Evolutionary conservation across 2,113 vertebrate genomes (phyloP).

Genomic region (Vidua macroura): DNA sequence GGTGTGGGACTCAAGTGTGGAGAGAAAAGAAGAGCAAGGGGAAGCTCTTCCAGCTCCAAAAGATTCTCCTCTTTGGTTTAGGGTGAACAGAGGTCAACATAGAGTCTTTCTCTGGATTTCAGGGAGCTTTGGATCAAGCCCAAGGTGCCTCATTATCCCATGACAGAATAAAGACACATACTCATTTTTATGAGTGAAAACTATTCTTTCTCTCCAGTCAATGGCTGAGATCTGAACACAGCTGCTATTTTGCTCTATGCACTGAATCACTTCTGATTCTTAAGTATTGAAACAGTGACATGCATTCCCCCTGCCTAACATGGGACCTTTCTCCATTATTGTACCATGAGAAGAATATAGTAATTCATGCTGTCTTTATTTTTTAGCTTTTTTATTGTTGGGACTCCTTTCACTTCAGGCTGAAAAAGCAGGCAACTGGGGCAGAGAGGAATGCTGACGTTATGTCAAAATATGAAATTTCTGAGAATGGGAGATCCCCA

Average conservation of each 20-base stretch:
- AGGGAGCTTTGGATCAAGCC: constrained; percentile 57
- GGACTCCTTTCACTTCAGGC: neutral
- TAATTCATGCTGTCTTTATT: constrained; percentile 35
- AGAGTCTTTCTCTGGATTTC: constrained; percentile 14
- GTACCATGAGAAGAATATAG: constrained; percentile 56
- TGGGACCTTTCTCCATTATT: constrained; percentile 57
- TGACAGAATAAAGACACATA: constrained; percentile 53
- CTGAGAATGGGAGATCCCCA: neutral
- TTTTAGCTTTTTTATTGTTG: constrained; percentile 9
- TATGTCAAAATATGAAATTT: constrained; percentile 1
- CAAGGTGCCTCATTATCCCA: constrained; percentile 63
- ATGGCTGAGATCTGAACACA: constrained; percentile 62
- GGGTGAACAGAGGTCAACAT: neutral
- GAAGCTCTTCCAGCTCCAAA: neutral
- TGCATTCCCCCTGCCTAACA: neutral
- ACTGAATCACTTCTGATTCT: constrained; percentile 61
- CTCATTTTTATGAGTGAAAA: constrained; percentile 54
- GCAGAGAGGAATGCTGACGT: neutral
- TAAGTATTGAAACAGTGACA: constrained; percentile 54
- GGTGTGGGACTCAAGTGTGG: neutral
- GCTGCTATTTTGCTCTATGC: constrained; percentile 63
- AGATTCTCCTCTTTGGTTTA: constrained; percentile 20
- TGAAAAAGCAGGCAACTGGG: neutral
- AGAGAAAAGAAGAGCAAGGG: neutral
- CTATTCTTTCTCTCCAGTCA: constrained; percentile 49